Evolutionary conservation across 2,113 vertebrate genomes (phyloP).

Genomic region (Chinchilla lanigera): DNA sequence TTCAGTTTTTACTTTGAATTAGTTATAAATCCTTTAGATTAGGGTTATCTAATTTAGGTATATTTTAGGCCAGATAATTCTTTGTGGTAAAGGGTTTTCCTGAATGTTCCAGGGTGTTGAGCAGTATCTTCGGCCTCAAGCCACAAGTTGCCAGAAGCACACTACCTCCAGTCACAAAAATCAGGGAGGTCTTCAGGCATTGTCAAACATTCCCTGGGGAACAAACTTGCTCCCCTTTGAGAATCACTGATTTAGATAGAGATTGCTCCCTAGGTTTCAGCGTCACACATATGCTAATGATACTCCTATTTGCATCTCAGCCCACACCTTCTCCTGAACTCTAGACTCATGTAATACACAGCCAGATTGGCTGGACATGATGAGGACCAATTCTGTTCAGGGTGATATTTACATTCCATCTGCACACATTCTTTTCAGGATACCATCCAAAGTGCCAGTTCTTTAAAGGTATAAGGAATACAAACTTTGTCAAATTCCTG

Average conservation of each 20-base stretch:
- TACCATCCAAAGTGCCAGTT: background rate
- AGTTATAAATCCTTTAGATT: background rate
- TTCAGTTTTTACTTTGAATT: background rate
- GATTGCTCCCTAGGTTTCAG: background rate
- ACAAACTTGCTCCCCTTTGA: background rate
- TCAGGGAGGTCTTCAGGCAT: background rate
- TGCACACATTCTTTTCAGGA: slow-evolving; percentile 44
- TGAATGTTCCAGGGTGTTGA: background rate
- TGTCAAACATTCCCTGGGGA: background rate
- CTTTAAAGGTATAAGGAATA: slow-evolving; percentile 13
- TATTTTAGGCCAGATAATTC: background rate
- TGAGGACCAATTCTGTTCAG: background rate
- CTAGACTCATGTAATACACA: background rate
- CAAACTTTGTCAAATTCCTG: slow-evolving; percentile 28
- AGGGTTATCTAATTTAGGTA: background rate
- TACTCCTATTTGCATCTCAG: background rate
- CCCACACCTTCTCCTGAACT: background rate
- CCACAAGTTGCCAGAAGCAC: background rate
- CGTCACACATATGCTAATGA: background rate
- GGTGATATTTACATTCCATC: slow-evolving; percentile 14
- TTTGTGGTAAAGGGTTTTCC: background rate
- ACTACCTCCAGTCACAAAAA: background rate
- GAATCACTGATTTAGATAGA: background rate
- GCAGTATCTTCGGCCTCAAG: background rate
- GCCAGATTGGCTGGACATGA: slow-evolving; percentile 26